Evolutionary conservation across 2,888 invertebrate genomes (phyloP), one percentile per base, ranked within the genome.

Genomic region (Panzeria rudis): DNA sequence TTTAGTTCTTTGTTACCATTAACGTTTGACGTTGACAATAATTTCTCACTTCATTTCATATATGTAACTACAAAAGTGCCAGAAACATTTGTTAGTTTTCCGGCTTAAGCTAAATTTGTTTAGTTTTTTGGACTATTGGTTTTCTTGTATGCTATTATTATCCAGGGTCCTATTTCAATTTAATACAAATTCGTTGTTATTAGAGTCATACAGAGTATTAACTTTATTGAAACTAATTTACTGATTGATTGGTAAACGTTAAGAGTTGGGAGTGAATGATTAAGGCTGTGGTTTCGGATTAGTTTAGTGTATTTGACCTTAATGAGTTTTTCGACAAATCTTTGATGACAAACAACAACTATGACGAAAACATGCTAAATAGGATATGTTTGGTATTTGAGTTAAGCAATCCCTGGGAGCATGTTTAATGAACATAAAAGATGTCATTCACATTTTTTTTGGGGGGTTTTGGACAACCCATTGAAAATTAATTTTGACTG

Each of bases 221-320:
- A 50, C 32, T 61, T 35, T 23, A 66, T 66, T 66, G 64, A 75
- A 25, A n/a, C 2, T 41, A 5, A 38, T 25, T 50, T 15, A 35
- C 11, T 38, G 50, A 44, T 13, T 59, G 44, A 44, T 17, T 29
- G 64, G 1, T 20, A 11, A 50, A 15, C 29, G 29, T 2, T n/a
- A n/a, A 2, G 15, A 17, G 13, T 8, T 32, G 3, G 38, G 17
- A 32, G 25, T 20, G 17, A 66, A 32, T 35, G 32, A 52, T 32
- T 68, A 15, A 23, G 62, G 25, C 20, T 56, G 29, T 54, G 44
- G 38, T 41, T 38, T 8, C 25, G 17, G 20, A 20, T 29, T 38
- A 17, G 38, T 11, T 54, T 64, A 32, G 32, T 66, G 20, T 41
- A 54, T 41, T 66, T 76, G 56, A 56, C 41, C 66, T 66, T 66